Percentiles rank a stretch among this genome's conserved stretches.
Conservation (phyloP, 2,797 vertebrate genomes). For the Pogoniulus pusillus region DNA sequence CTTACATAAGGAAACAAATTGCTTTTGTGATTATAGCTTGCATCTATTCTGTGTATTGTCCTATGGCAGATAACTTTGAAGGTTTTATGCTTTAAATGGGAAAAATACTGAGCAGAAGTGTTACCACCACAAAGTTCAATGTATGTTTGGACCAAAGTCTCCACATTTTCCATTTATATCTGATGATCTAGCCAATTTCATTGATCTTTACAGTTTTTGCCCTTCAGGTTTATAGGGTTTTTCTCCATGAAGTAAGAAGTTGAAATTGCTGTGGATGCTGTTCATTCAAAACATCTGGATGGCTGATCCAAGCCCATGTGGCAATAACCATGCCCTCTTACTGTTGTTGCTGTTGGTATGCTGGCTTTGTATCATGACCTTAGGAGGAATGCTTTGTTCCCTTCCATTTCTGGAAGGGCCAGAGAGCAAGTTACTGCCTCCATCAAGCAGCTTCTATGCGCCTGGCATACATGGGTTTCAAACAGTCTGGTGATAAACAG, state of each 20-base stretch:
- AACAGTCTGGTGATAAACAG: neutral
- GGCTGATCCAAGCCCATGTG: neutral
- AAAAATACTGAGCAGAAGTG: neutral
- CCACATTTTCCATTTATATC: neutral
- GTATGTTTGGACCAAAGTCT: neutral
- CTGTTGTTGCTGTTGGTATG: neutral
- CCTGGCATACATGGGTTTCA: neutral
- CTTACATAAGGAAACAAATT: neutral
- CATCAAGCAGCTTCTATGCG: neutral
- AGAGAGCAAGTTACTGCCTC: neutral
- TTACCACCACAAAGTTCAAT: neutral
- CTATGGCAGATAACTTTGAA: neutral
- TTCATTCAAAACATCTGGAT: neutral
- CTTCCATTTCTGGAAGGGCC: neutral
- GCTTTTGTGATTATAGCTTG: neutral
- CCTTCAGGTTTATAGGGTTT: neutral
- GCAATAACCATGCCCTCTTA: neutral
- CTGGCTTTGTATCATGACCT: neutral
- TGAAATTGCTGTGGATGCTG: neutral
- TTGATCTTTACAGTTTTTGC: neutral
- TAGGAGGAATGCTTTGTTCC: rapidly evolving
- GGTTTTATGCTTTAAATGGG: neutral
- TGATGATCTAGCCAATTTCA: neutral
- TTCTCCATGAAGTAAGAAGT: neutral
- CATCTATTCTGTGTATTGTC: neutral